Evolutionary conservation across 2,888 invertebrate genomes (phyloP).

Genomic region (Abscondita cerata): DNA sequence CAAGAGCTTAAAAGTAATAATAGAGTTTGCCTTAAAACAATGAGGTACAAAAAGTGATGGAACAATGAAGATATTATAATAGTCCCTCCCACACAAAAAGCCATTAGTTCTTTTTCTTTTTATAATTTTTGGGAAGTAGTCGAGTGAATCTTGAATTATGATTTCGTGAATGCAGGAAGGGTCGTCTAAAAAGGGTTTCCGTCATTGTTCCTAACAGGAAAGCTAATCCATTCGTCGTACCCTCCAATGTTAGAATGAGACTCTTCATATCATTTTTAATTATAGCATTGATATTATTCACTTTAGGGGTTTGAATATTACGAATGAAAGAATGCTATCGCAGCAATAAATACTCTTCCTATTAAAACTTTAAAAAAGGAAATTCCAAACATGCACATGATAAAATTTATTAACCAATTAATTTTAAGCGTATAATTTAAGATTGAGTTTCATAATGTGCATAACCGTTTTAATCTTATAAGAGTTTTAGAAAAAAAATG

Average conservation of each 20-base stretch:
- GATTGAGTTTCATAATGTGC: constrained; percentile 24
- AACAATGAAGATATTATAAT: constrained; percentile 23
- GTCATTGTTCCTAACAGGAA: constrained; percentile 25
- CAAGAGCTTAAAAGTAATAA: too few relatives aligned
- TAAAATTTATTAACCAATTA: constrained; percentile 41
- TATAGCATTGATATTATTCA: constrained; percentile 6
- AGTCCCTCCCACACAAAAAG: constrained; percentile 16
- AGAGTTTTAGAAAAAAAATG: too few relatives aligned
- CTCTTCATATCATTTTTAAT: constrained; percentile 20
- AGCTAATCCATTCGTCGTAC: constrained; percentile 20
- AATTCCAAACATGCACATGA: constrained; percentile 34
- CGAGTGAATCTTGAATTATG: constrained; percentile 28
- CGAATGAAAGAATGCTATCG: constrained; percentile 6
- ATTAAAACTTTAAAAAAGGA: constrained; percentile 20
- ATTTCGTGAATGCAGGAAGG: constrained; percentile 15
- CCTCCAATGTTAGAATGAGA: constrained; percentile 14
- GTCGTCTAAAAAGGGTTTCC: constrained; percentile 12
- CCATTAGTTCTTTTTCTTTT: constrained; percentile 18
- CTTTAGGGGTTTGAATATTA: constrained; percentile 14
- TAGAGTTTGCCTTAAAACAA: neutral
- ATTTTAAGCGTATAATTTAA: constrained; percentile 28
- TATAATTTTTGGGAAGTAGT: constrained; percentile 18
- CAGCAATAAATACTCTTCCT: constrained; percentile 11
- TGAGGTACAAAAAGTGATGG: constrained; percentile 1
- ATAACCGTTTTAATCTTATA: constrained; percentile 12